phyloP scores from a whole-genome alignment of 2,888 invertebrate genomes.

The Lasioglossum morio region DNA sequence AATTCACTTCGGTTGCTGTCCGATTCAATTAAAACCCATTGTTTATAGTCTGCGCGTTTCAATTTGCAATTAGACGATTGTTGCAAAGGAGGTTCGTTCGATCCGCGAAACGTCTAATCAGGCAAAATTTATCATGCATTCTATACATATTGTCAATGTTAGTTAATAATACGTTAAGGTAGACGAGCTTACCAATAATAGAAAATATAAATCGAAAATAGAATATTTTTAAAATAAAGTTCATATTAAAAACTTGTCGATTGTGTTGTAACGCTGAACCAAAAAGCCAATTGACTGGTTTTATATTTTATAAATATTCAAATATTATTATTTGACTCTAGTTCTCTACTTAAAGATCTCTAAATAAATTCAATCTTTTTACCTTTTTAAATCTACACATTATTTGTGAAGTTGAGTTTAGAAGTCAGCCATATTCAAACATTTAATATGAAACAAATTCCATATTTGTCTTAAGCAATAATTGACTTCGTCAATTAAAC shows the following conservation, averaged over 20 bases:
- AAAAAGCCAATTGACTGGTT: no score
- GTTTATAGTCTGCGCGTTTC: constrained; percentile 4
- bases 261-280: neutral
- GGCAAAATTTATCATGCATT: neutral
- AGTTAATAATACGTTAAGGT: neutral
- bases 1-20: constrained; percentile 30
- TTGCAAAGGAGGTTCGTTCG: neutral
- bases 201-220: neutral
- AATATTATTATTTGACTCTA: no score
- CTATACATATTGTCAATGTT: neutral
- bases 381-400: no score
- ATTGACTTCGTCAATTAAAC: neutral
- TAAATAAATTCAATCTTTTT: no score
- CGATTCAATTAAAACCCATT: constrained; percentile 37
- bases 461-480: neutral
- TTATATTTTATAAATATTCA: no score
- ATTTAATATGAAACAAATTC: neutral
- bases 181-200: neutral
- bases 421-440: neutral
- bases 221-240: neutral
- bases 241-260: neutral
- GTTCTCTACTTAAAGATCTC: no score
- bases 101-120: neutral
- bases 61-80: constrained; percentile 18
- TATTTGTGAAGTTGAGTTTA: no score